These are phyloP conservation scores for Corythornis vintsioides DNA, from an alignment of 2,113 vertebrate genomes.

Conservation along the genomic window DNA sequence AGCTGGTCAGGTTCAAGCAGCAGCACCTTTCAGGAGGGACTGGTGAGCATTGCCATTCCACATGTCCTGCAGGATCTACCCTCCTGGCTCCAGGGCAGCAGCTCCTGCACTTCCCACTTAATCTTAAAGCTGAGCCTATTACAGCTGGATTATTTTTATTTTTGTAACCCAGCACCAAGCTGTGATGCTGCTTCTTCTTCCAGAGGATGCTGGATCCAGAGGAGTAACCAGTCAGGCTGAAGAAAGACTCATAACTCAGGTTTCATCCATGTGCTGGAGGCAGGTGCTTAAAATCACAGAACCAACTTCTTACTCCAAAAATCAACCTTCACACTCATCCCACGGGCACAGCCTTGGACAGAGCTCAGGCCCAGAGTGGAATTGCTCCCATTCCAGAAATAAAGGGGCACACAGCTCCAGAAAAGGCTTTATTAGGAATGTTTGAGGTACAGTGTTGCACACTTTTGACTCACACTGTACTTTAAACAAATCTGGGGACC, in stretches of 20 bases:
- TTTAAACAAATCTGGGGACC: neutral
- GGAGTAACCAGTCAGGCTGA: neutral
- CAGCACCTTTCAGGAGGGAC: accelerated
- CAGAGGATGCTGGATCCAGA: neutral
- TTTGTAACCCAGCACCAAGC: neutral
- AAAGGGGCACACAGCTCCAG: neutral
- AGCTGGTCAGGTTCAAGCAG: accelerated
- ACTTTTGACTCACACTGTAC: neutral
- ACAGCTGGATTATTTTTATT: neutral
- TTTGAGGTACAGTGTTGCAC: neutral
- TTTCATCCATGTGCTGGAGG: accelerated
- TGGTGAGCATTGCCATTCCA: accelerated
- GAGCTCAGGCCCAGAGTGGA: neutral
- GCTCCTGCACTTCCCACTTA: neutral
- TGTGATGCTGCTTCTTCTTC: neutral
- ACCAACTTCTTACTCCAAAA: neutral
- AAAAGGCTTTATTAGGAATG: conserved; percentile 40
- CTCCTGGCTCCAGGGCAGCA: neutral
- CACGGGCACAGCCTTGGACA: accelerated
- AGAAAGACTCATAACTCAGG: neutral
- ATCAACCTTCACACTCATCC: neutral
- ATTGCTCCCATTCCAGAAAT: neutral
- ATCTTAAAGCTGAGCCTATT: neutral
- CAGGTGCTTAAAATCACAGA: neutral
- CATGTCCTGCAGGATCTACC: accelerated